Evolutionary conservation across 2,797 vertebrate species (phyloP).

Genomic region (Acipenser oxyrinchus): DNA sequence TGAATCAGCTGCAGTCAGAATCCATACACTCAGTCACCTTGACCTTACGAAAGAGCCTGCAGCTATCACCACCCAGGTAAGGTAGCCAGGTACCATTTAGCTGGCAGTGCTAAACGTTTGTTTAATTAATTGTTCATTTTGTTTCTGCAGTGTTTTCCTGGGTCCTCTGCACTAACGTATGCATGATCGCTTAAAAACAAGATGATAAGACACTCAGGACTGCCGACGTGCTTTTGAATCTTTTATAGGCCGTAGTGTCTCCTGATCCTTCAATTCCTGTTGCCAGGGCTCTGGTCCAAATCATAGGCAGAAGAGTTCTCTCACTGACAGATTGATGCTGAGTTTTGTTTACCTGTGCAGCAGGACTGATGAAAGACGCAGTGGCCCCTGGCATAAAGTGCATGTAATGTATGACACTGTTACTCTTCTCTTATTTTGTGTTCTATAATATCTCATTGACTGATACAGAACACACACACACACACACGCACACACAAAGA

Average conservation of each 20-base stretch:
- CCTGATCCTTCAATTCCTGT: neutral
- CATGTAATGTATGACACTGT: too few species aligned
- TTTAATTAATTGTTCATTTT: conserved; percentile 8
- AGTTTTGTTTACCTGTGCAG: neutral
- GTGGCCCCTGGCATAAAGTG: neutral
- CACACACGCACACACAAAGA: conserved; percentile 5
- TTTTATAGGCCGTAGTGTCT: neutral
- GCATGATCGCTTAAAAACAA: conserved; percentile 9
- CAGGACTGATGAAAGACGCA: neutral
- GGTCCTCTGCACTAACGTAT: conserved; percentile 5
- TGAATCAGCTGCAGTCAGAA: too few species aligned
- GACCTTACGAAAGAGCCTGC: neutral
- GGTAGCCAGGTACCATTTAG: conserved; percentile 1
- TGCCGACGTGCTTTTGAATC: neutral
- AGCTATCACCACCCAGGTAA: neutral
- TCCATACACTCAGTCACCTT: neutral
- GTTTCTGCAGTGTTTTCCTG: conserved; percentile 5
- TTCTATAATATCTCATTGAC: neutral
- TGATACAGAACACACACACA: conserved; percentile 1
- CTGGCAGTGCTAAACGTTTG: neutral
- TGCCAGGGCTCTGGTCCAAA: conserved; percentile 6
- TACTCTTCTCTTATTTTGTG: too few species aligned
- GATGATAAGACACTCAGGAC: neutral
- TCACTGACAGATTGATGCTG: neutral
- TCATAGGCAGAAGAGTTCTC: neutral